Percentiles rank a stretch among this genome's conserved stretches.
Conservation (phyloP, 1,140 invertebrate species). For the Drosophila erecta region DNA sequence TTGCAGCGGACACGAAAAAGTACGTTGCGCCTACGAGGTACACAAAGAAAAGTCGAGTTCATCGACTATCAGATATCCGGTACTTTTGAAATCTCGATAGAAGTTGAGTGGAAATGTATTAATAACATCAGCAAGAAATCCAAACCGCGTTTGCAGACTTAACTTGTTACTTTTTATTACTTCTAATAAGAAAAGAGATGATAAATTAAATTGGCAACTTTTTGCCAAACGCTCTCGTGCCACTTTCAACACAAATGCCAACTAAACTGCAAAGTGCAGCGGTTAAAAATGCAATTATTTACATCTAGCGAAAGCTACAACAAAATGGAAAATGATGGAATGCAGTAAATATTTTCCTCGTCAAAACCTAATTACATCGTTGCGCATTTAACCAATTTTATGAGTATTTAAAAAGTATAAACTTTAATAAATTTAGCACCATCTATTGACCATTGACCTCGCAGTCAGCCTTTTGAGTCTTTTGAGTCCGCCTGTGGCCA, state of each 20-base stretch:
- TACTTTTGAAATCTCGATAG: too few species aligned
- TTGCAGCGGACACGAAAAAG: not conserved
- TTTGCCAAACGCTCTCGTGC: not conserved
- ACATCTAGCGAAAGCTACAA: constrained; percentile 22
- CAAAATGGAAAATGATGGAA: constrained; percentile 37
- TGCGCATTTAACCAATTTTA: too few species aligned
- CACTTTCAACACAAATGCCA: not conserved
- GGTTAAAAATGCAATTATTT: constrained; percentile 4
- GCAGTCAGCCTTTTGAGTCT: not conserved
- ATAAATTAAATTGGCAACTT: too few species aligned
- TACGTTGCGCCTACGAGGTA: too few species aligned
- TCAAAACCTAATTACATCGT: too few species aligned
- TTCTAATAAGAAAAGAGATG: too few species aligned
- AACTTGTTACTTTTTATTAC: too few species aligned
- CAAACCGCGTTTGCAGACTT: too few species aligned
- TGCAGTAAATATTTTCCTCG: constrained; percentile 11
- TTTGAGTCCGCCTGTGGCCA: not conserved
- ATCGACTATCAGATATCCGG: too few species aligned
- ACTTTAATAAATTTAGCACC: not conserved
- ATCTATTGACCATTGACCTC: not conserved
- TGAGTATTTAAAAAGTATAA: not conserved
- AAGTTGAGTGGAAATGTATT: too few species aligned
- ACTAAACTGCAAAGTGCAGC: constrained; percentile 6
- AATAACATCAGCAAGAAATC: too few species aligned
- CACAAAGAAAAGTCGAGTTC: too few species aligned